A percentile compares a stretch with the other conserved stretches of the same genome.
phyloP scores from a whole-genome alignment of 1,140 invertebrate species.

The Oreohelix idahoensis region DNA sequence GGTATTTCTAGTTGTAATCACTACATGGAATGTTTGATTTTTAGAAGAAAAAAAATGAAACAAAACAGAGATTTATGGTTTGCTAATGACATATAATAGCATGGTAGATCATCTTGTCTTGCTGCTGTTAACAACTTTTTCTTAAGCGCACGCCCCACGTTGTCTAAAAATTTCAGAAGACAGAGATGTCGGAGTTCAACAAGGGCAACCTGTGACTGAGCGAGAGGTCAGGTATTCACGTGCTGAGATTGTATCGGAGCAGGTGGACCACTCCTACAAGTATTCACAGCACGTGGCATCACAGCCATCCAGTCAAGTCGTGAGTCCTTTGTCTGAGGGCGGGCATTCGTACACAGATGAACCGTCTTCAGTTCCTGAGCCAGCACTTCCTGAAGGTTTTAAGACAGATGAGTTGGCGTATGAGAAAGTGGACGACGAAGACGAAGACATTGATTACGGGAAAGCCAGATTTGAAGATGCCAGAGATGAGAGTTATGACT shows the following conservation, averaged over 20 bases:
- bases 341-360: conserved; percentile 43
- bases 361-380: conserved; percentile 51
- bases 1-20: no score
- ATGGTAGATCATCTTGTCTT: neutral
- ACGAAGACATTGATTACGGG: neutral
- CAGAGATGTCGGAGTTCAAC: neutral
- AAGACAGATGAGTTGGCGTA: conserved; percentile 25
- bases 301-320: conserved; percentile 36
- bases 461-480: neutral
- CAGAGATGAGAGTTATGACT: conserved; percentile 2
- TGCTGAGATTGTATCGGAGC: neutral
- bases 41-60: no score
- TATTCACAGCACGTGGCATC: neutral
- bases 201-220: neutral
- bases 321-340: conserved; percentile 46
- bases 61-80: no score
- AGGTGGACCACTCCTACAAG: neutral
- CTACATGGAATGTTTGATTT: no score
- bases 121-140: neutral
- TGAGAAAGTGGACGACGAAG: conserved; percentile 9
- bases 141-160: neutral
- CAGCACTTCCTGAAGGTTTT: conserved; percentile 45
- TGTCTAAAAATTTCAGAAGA: conserved; percentile 10
- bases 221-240: conserved; percentile 23
- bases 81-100: neutral